Conservation (phyloP, 2,113 vertebrate genomes). For the Plecotus auritus region DNA sequence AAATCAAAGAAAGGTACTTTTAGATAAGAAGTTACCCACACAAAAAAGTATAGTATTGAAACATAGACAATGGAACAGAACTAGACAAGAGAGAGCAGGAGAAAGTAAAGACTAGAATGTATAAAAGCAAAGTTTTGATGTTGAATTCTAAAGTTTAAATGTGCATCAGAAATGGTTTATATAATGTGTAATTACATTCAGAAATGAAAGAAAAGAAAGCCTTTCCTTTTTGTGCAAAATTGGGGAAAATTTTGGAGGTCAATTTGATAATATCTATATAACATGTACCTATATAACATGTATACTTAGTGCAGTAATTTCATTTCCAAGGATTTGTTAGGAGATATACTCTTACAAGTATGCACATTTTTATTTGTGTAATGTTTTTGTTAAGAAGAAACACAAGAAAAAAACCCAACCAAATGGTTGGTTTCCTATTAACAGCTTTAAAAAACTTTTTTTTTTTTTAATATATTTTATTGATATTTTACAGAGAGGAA, state of each 20-base stretch:
- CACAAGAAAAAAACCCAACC: neutral
- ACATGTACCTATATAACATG: neutral
- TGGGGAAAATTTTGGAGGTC: neutral
- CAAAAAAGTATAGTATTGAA: neutral
- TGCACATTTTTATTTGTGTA: neutral
- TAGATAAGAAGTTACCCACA: neutral
- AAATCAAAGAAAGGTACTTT: neutral
- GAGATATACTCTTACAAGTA: neutral
- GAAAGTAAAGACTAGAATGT: neutral
- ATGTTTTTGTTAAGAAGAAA: neutral
- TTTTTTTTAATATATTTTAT: no score
- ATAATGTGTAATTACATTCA: neutral
- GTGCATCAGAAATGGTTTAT: neutral
- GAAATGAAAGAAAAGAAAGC: neutral
- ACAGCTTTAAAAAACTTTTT: neutral
- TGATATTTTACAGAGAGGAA: no score
- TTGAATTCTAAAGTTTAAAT: slow-evolving; percentile 2
- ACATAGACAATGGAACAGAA: neutral
- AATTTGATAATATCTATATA: neutral
- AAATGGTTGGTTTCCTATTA: no score
- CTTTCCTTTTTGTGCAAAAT: neutral
- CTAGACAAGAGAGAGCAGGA: neutral
- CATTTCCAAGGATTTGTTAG: neutral
- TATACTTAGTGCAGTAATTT: neutral
- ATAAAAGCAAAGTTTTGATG: neutral